phyloP scores from a whole-genome alignment of 2,888 invertebrate genomes.

The Drosophila neoperkinsi region DNA sequence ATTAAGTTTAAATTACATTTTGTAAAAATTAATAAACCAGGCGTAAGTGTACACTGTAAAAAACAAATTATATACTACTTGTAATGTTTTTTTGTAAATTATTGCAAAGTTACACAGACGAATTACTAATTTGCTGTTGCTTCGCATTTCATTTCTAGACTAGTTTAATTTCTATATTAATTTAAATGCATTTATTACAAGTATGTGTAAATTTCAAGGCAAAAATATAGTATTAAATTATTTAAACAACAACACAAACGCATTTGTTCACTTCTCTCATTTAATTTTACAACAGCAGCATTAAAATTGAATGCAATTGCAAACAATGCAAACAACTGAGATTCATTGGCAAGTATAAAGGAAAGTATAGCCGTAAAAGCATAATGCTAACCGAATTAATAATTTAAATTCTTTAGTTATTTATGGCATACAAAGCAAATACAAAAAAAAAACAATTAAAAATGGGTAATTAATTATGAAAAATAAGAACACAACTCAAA shows the following conservation, averaged over 20 bases:
- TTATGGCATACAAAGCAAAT: conserved; percentile 27
- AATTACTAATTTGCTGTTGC: conserved; percentile 62
- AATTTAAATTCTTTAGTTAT: conserved; percentile 41
- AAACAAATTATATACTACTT: conserved; percentile 52
- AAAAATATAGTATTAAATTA: conserved; percentile 76
- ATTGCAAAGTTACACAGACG: conserved; percentile 55
- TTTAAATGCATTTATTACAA: conserved; percentile 73
- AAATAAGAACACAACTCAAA: conserved; percentile 45
- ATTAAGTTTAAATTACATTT: conserved; percentile 78
- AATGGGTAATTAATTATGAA: conserved; percentile 58
- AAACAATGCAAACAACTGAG: conserved; percentile 50
- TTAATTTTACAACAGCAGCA: conserved; percentile 30
- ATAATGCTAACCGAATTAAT: conserved; percentile 44
- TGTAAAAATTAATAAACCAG: conserved; percentile 73
- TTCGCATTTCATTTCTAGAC: conserved; percentile 67
- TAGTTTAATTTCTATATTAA: conserved; percentile 77
- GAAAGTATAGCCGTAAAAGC: conserved; percentile 17
- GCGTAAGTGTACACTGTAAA: conserved; percentile 73
- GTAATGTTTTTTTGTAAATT: conserved; percentile 71
- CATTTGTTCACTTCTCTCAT: conserved; percentile 45
- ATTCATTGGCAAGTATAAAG: conserved; percentile 35
- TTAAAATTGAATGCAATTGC: conserved; percentile 65
- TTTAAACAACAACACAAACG: conserved; percentile 60
- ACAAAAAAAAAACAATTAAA: conserved; percentile 49
- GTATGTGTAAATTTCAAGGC: conserved; percentile 73